phyloP scores from a whole-genome alignment of 2,113 vertebrate genomes.

The Tichodroma muraria region DNA sequence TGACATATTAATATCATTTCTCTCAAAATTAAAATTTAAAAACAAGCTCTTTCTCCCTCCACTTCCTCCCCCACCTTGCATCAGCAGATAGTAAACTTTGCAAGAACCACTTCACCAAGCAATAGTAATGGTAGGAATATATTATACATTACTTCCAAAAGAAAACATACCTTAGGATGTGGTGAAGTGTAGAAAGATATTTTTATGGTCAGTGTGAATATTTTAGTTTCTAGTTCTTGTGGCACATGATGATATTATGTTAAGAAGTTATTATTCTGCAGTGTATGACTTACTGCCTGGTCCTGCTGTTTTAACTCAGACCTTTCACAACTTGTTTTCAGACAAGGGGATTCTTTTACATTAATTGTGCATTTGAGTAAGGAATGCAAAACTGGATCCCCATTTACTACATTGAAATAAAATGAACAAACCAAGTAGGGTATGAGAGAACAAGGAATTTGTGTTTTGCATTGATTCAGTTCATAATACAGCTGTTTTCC shows the following conservation, averaged over 20 bases:
- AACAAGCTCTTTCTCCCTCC: background rate
- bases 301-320: background rate
- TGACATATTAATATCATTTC: background rate
- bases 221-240: background rate
- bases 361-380: background rate
- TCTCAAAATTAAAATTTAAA: background rate
- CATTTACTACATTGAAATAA: background rate
- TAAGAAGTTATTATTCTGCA: background rate
- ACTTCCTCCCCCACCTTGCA: background rate
- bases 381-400: background rate
- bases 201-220: background rate
- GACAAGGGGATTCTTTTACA: background rate
- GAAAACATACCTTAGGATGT: conserved; percentile 38
- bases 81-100: background rate
- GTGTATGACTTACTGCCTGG: background rate
- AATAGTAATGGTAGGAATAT: background rate
- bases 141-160: conserved; percentile 12
- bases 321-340: background rate
- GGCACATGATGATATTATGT: background rate
- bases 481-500: conserved; percentile 27
- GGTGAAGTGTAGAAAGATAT: conserved; percentile 17
- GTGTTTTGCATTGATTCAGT: background rate
- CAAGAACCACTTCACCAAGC: background rate
- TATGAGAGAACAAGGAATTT: background rate
- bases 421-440: background rate